Evolutionary conservation across 2,888 invertebrate species (phyloP).

Genomic region (Strigamia crassipes): DNA sequence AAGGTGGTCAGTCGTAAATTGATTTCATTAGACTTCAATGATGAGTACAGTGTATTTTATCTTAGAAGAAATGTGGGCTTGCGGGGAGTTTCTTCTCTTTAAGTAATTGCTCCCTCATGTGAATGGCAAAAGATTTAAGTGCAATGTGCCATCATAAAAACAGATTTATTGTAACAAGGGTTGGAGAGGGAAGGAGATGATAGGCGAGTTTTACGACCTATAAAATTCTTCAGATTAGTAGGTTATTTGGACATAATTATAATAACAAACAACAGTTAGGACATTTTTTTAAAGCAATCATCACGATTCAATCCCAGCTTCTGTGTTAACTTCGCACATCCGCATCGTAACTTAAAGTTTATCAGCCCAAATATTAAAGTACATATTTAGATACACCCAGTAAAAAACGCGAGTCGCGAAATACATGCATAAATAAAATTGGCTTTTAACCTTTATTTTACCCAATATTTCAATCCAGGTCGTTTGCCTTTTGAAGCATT

Average conservation of each 20-base stretch:
- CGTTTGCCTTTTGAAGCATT: too few species aligned
- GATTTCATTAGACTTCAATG: slow-evolving; percentile 35
- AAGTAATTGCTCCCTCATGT: slow-evolving; percentile 42
- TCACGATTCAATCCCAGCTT: slow-evolving; percentile 19
- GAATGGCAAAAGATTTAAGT: slow-evolving; percentile 42
- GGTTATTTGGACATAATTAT: slow-evolving; percentile 43
- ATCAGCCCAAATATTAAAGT: too few species aligned
- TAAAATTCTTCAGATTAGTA: slow-evolving; percentile 38
- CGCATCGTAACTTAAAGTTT: too few species aligned
- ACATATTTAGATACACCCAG: too few species aligned
- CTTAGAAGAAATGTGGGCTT: slow-evolving; percentile 32
- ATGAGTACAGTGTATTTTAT: slow-evolving; percentile 20
- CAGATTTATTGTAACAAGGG: slow-evolving; percentile 43
- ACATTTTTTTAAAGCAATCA: slow-evolving; percentile 1
- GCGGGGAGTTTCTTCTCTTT: slow-evolving; percentile 42
- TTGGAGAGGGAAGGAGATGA: slow-evolving; percentile 39
- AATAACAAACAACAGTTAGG: slow-evolving; percentile 36
- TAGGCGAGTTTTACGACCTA: slow-evolving; percentile 41
- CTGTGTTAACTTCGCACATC: background rate
- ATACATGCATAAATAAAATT: too few species aligned
- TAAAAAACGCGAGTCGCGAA: too few species aligned
- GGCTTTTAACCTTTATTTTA: too few species aligned
- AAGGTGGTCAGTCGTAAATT: slow-evolving; percentile 32
- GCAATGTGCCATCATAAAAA: slow-evolving; percentile 43
- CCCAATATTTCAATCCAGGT: too few species aligned